Base-by-base conservation (phyloP, 2,113 vertebrate species). In the Capricornis sumatraensis region DNA sequence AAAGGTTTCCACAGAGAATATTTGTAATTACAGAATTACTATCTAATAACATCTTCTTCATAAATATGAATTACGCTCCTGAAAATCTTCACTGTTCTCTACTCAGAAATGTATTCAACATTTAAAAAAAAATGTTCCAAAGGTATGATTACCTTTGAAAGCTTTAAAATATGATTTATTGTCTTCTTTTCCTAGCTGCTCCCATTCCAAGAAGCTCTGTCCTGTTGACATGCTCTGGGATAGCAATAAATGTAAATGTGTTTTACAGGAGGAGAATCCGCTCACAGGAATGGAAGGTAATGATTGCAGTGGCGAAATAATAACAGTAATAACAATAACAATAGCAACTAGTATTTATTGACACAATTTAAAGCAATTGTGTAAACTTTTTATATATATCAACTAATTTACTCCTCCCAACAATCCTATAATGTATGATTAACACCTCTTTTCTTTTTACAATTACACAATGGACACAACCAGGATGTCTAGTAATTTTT, bases 161-260 rank as follows among this genome's bases (percentile, higher is more conserved):
- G 4, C 7, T 60, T 97, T 94, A n/a, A 71, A 97, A 95, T 94
- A 19, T 76, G 1, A 11, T 50, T 74, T 40, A 27, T 96, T 53
- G 2, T 30, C 87, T 96, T 97, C 50, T 67, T 98, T 98, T 81
- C 91, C 86, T 95, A 99, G 99, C 36, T 99, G 99, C 92, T 98
- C 98, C 11, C 98, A 99, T 95, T 76, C 98, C 87, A 98, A 98
- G 95, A 99, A 98, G 97, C 94, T 97, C 90, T 99, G 99, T 95
- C 98, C 98, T 58, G 93, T 98, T 79, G 99, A 99, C 40, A 99
- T 99, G 98, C 98, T 99, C 85, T 99, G 99, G 99, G 99, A 99
- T 84, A 99, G 99, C 97, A 99, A 98, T 87, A 98, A 98, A 94
- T 99, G 99, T 98, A 99, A 99, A 98, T 99, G 99, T 97, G 99